Evolutionary conservation across 2,888 invertebrate genomes (phyloP), one percentile per base, ranked within the genome.

Genomic region (Parthenolecanium corni): DNA sequence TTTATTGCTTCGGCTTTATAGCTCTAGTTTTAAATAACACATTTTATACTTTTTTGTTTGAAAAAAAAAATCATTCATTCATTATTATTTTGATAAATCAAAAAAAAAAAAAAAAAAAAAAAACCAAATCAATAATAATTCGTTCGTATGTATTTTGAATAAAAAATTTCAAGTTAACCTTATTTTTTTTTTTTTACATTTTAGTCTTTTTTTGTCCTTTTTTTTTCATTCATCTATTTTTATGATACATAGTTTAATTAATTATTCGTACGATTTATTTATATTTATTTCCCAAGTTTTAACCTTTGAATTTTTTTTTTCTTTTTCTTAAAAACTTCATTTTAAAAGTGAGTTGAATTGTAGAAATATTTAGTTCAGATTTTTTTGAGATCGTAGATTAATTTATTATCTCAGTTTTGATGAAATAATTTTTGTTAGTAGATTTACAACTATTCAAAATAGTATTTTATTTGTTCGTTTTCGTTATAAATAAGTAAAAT

Each of bases 41-140:
- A 40, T 53, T 42, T 40, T 40, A 38, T 53, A 21, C n/a, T 53
- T 42, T 18, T 14, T 52, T 52, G 25, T 52, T 52, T 52, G 25
- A 36, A 36, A 52, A 16, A 9, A n/a, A 20, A 52, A 51, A n/a
- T 47, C 14, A 24, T 40, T 31, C 9, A 51, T 31, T 31, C 31
- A 31, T 53, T 53, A 36, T 53, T 40, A 18, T 53, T 20, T 23
- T 53, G 16, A 21, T 14, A 21, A 53, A 6, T 18, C 40, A 53
- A 21, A 40, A 53, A n/a, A n/a, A n/a, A n/a, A n/a, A n/a, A n/a
- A n/a, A n/a, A n/a, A n/a, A n/a, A n/a, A n/a, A n/a, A n/a, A n/a
- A n/a, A n/a, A n/a, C n/a, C n/a, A n/a, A 23, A 53, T 53, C 53
- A 31, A 31, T 31, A 31, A 31, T 31, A 9, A 9, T 31, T 31